A percentile compares a stretch with the other conserved stretches of the same genome.
phyloP scores from a whole-genome alignment of 30 jellyfish, hydroid and myxozoan genomes.

The Turritopsis dohrnii region DNA sequence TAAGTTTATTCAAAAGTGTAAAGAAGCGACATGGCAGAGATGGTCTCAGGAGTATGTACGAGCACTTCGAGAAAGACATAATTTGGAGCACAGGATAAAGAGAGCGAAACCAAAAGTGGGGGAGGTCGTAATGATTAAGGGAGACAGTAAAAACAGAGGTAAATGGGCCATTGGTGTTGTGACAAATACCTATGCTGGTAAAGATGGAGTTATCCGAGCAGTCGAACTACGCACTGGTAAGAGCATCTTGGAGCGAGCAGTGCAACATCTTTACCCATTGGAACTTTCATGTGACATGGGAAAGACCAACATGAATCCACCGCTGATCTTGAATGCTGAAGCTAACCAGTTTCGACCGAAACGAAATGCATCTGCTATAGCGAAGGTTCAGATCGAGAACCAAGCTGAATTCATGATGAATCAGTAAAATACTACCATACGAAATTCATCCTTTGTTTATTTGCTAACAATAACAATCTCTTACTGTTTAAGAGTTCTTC shows the following conservation, averaged over 20 bases:
- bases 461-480: neutral
- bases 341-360: conserved; percentile 18
- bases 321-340: conserved; percentile 14
- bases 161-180: conserved; percentile 47
- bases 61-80: conserved; percentile 52
- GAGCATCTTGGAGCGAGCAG: conserved; percentile 46
- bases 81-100: conserved; percentile 20
- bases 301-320: neutral
- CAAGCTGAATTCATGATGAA: conserved; percentile 13
- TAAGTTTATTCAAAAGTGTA: conserved; percentile 42
- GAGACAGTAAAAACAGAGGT: conserved; percentile 51
- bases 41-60: conserved; percentile 48
- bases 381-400: neutral
- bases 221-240: conserved; percentile 42
- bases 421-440: neutral
- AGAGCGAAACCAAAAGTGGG: conserved; percentile 19
- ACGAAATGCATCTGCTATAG: conserved; percentile 23
- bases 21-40: conserved; percentile 48
- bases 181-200: conserved; percentile 18
- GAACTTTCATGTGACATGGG: conserved; percentile 51
- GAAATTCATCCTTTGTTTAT: neutral
- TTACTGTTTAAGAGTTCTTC: neutral
- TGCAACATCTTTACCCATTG: conserved; percentile 42
- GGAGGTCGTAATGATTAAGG: conserved; percentile 53
- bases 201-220: conserved; percentile 61